These are phyloP conservation scores for Parauchenoglanis punctatus DNA, from an alignment of 2,797 vertebrate genomes.

Conservation along the genomic window DNA sequence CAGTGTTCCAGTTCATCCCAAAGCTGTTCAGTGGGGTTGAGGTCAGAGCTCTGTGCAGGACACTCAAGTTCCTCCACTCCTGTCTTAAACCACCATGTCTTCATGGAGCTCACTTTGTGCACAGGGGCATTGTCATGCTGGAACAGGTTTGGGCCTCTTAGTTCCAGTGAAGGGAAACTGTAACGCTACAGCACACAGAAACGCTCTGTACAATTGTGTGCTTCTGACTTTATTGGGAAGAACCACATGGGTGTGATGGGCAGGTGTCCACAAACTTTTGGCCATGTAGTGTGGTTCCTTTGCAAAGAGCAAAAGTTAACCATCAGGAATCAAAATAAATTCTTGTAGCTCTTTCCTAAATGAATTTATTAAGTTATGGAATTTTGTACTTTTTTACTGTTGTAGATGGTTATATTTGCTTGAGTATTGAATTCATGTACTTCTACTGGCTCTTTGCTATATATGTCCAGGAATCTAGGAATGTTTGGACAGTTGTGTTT, in stretches of 20 bases:
- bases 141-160: neutral
- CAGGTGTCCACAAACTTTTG: neutral
- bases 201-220: no score
- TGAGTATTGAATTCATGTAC: neutral
- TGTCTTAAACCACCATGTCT: neutral
- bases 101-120: neutral
- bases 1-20: neutral
- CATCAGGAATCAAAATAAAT: neutral
- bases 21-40: neutral
- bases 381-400: neutral
- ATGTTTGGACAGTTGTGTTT: conserved; percentile 30
- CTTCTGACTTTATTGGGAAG: neutral
- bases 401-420: neutral
- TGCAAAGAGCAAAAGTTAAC: neutral
- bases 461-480: conserved; percentile 4
- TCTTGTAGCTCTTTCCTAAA: neutral
- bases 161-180: neutral
- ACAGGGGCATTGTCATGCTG: neutral
- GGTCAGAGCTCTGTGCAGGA: neutral
- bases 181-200: neutral
- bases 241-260: neutral
- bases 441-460: neutral
- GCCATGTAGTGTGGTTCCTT: neutral
- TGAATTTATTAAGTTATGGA: neutral
- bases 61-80: neutral